A percentile compares a stretch with the other conserved stretches of the same genome.
phyloP scores from a whole-genome alignment of 1,140 invertebrate species.

The Brachionus calyciflorus region DNA sequence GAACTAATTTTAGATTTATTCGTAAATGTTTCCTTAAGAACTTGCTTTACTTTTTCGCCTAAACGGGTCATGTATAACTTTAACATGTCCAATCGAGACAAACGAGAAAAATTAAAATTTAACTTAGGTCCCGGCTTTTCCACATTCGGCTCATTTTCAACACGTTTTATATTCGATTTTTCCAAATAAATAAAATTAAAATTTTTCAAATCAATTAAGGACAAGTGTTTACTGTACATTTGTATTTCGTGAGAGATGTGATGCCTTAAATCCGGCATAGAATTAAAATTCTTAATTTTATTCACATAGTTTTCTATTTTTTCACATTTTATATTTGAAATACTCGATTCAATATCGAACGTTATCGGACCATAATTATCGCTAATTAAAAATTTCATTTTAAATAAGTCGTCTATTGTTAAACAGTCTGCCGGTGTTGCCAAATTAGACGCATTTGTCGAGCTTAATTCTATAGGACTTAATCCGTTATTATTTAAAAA shows the following conservation, averaged over 20 bases:
- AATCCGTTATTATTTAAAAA: background rate
- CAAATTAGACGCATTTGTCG: background rate
- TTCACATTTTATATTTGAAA: background rate
- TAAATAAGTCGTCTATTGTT: background rate
- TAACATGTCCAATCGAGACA: background rate
- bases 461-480: background rate
- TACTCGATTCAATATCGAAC: background rate
- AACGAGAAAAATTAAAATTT: background rate
- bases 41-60: slow-evolving; percentile 7
- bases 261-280: background rate
- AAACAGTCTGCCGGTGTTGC: background rate
- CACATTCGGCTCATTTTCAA: too few relatives aligned
- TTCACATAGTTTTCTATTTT: background rate
- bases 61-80: background rate
- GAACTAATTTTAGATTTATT: background rate
- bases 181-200: slow-evolving; percentile 22
- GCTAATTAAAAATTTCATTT: background rate
- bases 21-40: background rate
- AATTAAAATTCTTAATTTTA: background rate
- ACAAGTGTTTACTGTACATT: background rate
- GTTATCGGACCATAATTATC: background rate
- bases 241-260: background rate
- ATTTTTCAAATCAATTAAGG: background rate
- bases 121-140: background rate
- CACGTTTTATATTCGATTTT: background rate